phyloP scores from a whole-genome alignment of 2,797 vertebrate species.

The Emydoidea blandingii region DNA sequence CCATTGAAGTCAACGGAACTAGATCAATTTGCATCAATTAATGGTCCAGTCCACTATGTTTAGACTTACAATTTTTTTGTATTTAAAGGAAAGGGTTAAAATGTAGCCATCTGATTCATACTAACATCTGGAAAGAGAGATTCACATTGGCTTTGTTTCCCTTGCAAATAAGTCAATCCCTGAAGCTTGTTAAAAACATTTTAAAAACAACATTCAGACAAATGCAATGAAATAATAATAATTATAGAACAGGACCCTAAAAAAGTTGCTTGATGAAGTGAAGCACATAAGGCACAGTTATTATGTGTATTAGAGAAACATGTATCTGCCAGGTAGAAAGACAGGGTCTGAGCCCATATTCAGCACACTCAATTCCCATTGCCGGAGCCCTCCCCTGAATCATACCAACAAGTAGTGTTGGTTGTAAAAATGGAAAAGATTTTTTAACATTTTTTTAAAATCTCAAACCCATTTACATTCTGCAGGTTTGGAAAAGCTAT shows the following conservation, averaged over 20 bases:
- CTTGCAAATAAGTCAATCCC: background rate
- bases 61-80: background rate
- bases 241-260: background rate
- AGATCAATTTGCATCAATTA: background rate
- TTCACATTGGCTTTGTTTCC: background rate
- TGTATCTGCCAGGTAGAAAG: background rate
- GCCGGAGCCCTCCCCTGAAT: background rate
- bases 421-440: background rate
- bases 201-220: background rate
- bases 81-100: slow-evolving; percentile 15
- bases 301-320: fast-evolving
- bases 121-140: background rate
- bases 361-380: background rate
- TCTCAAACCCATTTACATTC: background rate
- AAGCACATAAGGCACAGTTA: background rate
- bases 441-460: background rate
- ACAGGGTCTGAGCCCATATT: background rate
- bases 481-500: background rate
- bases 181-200: background rate
- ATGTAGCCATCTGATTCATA: background rate
- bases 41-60: background rate
- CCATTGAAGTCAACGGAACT: background rate
- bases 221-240: background rate
- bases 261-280: background rate
- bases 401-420: background rate